Evolutionary conservation across 2,888 invertebrate species (phyloP).

Genomic region (Clistopyga incitator): DNA sequence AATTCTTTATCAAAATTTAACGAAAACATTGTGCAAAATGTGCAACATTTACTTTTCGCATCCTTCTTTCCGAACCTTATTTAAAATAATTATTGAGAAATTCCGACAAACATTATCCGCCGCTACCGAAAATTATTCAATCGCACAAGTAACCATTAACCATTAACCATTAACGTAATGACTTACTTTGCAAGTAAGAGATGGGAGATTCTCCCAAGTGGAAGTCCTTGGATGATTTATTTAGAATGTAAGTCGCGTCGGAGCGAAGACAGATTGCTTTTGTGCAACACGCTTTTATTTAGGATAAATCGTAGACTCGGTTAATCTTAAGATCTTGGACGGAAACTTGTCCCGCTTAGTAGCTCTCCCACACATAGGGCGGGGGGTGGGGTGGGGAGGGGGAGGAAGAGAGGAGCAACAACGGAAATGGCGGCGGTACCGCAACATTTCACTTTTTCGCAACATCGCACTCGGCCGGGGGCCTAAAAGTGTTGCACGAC

Average conservation of each 20-base stretch:
- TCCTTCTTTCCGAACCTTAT: too few species aligned
- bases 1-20: too few species aligned
- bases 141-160: neutral
- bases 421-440: slow-evolving; percentile 69
- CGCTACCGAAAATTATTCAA: too few species aligned
- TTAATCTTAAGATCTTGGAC: slow-evolving; percentile 61
- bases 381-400: slow-evolving; percentile 2
- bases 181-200: neutral
- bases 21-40: too few species aligned
- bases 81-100: too few species aligned
- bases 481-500: slow-evolving; percentile 81
- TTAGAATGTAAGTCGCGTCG: slow-evolving; percentile 11
- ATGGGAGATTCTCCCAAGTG: slow-evolving; percentile 3
- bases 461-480: slow-evolving; percentile 73
- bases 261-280: slow-evolving; percentile 23
- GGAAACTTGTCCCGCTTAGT: slow-evolving; percentile 65
- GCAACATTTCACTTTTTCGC: slow-evolving; percentile 82
- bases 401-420: slow-evolving; percentile 63
- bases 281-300: slow-evolving; percentile 40
- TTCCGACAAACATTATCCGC: too few species aligned
- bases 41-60: too few species aligned
- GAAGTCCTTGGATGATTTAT: neutral
- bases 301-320: slow-evolving; percentile 42
- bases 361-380: slow-evolving; percentile 39
- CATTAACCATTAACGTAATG: neutral